These are phyloP conservation scores for Leucophenga montana DNA, from an alignment of 2,888 invertebrate genomes.

Conservation along the genomic window DNA sequence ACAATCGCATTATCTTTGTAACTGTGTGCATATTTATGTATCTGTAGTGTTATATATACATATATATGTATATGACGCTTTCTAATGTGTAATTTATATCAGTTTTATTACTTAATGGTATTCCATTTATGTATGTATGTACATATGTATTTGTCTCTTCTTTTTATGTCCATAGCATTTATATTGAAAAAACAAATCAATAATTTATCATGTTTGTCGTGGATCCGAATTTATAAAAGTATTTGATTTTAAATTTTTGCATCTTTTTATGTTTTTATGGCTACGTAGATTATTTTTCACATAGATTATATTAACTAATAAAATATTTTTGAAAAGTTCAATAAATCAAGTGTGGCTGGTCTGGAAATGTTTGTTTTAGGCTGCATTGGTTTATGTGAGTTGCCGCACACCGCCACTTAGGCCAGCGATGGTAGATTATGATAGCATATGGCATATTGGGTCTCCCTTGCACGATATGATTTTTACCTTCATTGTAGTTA, in stretches of 20 bases:
- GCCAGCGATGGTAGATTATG: too few species aligned
- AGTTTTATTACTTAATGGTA: slow-evolving; percentile 49
- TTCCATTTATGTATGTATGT: slow-evolving; percentile 9
- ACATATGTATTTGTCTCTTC: slow-evolving; percentile 9
- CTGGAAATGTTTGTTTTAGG: background rate
- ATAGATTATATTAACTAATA: too few species aligned
- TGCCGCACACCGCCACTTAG: background rate
- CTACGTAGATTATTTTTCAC: too few species aligned
- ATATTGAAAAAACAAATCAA: slow-evolving; percentile 54
- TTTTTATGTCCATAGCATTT: background rate
- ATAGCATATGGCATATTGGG: too few species aligned
- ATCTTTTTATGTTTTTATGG: too few species aligned
- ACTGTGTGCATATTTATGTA: slow-evolving; percentile 1
- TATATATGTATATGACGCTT: slow-evolving; percentile 38
- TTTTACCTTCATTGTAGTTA: too few species aligned
- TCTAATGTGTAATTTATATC: slow-evolving; percentile 60
- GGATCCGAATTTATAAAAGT: background rate
- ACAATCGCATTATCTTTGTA: background rate
- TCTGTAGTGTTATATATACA: slow-evolving; percentile 2
- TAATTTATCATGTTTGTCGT: slow-evolving; percentile 44
- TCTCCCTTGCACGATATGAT: too few species aligned
- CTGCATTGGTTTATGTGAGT: background rate
- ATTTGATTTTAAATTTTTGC: background rate
- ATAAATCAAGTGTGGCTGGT: too few species aligned
- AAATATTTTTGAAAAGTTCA: too few species aligned